These are phyloP conservation scores for Hyles euphorbiae DNA, from an alignment of 1,140 invertebrate genomes.

Conservation along the genomic window DNA sequence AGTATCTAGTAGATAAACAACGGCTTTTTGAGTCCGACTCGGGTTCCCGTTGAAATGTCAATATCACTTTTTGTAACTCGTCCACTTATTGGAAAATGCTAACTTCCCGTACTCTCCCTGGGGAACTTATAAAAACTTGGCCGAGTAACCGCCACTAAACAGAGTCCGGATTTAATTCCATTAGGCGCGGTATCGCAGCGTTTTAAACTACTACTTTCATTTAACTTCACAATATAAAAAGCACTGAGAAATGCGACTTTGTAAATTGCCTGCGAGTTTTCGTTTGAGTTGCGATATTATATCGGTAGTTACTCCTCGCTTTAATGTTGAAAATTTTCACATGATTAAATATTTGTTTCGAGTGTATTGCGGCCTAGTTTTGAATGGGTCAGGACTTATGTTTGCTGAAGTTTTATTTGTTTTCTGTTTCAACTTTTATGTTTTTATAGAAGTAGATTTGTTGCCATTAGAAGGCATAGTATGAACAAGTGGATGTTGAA, in stretches of 20 bases:
- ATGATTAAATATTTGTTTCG: no score
- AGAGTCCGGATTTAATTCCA: constrained; percentile 34
- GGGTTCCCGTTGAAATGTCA: constrained; percentile 21
- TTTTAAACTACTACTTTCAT: constrained; percentile 52
- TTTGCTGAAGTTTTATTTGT: no score
- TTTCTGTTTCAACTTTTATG: no score
- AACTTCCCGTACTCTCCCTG: neutral
- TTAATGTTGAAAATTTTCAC: no score
- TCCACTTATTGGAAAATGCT: constrained; percentile 1
- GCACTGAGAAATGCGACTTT: constrained; percentile 34
- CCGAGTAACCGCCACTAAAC: constrained; percentile 8
- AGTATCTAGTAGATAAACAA: constrained; percentile 31
- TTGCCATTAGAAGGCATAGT: no score
- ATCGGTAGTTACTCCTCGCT: no score
- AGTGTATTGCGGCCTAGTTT: no score
- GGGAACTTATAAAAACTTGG: constrained; percentile 4
- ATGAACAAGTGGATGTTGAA: no score
- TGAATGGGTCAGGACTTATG: no score
- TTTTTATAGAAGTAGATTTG: no score
- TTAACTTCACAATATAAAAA: constrained; percentile 55
- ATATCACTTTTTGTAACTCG: constrained; percentile 20
- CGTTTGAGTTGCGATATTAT: constrained; percentile 2
- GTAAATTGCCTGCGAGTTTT: constrained; percentile 43
- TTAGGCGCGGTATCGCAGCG: constrained; percentile 28
- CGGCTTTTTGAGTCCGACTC: constrained; percentile 19